Conservation (phyloP, 2,888 invertebrate genomes). For the Amphimallon solstitiale region DNA sequence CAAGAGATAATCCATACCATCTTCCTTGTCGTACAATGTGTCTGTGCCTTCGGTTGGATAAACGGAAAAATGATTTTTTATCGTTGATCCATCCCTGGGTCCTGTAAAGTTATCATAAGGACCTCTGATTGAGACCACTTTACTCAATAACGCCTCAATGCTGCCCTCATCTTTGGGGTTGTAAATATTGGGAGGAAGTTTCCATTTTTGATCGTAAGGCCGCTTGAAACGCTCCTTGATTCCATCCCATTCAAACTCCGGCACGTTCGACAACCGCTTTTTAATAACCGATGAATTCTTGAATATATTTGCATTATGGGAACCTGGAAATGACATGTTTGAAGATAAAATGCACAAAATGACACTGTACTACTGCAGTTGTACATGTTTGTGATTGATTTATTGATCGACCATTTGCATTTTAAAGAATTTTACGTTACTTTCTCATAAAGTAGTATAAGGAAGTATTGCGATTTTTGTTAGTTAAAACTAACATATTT, state of each 20-base stretch:
- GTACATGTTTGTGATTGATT: background rate
- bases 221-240: conserved; percentile 15
- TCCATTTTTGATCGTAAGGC: background rate
- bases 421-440: too few species aligned
- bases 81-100: conserved; percentile 63
- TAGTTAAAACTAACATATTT: too few species aligned
- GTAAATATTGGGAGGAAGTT: conserved; percentile 54
- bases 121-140: conserved; percentile 54
- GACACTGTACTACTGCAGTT: background rate
- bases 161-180: conserved; percentile 46
- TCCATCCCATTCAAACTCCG: conserved; percentile 28
- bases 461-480: too few species aligned
- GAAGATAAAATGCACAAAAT: background rate
- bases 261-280: conserved; percentile 7
- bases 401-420: too few species aligned
- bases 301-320: conserved; percentile 1
- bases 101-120: conserved; percentile 64
- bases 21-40: conserved; percentile 50
- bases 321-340: background rate
- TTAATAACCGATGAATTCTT: conserved; percentile 4
- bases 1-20: conserved; percentile 54
- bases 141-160: conserved; percentile 41
- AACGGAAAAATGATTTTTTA: conserved; percentile 67
- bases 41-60: conserved; percentile 49
- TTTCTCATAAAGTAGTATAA: too few species aligned